A percentile compares a stretch with the other conserved stretches of the same genome.
Conservation (phyloP, 2,113 vertebrate genomes). For the Grantiella picta region DNA sequence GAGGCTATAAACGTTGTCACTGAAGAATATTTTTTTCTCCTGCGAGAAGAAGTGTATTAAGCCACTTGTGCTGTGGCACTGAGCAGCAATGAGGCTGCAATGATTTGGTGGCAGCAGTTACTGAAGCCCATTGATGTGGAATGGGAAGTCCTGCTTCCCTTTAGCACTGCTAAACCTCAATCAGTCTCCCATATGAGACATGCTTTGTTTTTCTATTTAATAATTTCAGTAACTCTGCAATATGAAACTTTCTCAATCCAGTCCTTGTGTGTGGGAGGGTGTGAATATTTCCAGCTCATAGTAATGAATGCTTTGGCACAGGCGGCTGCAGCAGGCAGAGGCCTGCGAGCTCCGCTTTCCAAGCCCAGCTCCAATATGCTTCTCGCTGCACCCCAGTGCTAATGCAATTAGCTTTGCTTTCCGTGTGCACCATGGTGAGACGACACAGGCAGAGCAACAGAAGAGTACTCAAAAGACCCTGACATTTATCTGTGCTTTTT, state of each 20-base stretch:
- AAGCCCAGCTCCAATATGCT: not conserved
- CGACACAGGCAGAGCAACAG: not conserved
- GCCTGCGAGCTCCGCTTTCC: not conserved
- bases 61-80: not conserved
- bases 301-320: constrained; percentile 53
- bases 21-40: not conserved
- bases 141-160: not conserved
- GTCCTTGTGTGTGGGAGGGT: constrained; percentile 48
- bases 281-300: constrained; percentile 59
- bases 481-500: not conserved
- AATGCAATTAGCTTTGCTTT: not conserved
- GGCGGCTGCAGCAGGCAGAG: not conserved
- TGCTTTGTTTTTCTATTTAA: constrained; percentile 53
- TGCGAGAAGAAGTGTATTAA: not conserved
- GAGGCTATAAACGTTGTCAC: not conserved
- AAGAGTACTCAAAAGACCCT: not conserved
- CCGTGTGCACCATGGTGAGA: not conserved
- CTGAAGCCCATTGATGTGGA: not conserved
- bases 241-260: constrained; percentile 43
- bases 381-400: not conserved
- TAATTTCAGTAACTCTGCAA: constrained; percentile 48
- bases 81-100: not conserved
- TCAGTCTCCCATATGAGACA: not conserved
- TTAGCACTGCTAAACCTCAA: not conserved
- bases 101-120: not conserved